Base-by-base conservation (phyloP, 2,113 vertebrate species). In the Agapornis roseicollis region DNA sequence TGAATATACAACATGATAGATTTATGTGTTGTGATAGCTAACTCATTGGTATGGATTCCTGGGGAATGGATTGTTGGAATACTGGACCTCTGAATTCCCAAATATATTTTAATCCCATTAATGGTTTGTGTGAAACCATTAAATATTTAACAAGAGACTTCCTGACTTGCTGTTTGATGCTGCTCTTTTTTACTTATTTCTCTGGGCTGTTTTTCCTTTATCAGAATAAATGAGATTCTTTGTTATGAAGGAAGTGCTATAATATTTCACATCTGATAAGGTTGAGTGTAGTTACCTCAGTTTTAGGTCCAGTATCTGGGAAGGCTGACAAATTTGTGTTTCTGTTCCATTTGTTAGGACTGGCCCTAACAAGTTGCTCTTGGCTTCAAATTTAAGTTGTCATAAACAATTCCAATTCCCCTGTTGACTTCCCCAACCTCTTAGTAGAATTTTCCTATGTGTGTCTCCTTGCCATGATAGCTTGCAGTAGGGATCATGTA, bases 351-450 rank as follows among this genome's bases (percentile, higher is more conserved):
- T 95, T 84, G 80, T 92, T 95, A 87, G 88, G 86, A 95, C 96
- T 93, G 90, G 93, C 90, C 92, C 70, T 92, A 94, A 93, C 92
- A 95, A 96, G 94, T 95, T 94, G 90, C 80, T 96, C 83, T 96
- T 96, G 96, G 96, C 93, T 94, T 95, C 90, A 84, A 64, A 85
- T 94, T 96, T 80, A 74, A 90, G 85, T 94, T 96, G 96, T 96
- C 94, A 77, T 92, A 96, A 96, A 95, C 93, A 95, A 96, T 94
- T 96, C 92, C 29, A 4, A 86, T 95, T 96, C 41, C 85, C 65
- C 27, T 90, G 80, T 80, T 95, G 94, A 95, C 72, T 90, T 95
- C 80, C 65, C 80, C 61, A 92, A 10, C 61, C 78, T 95, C 93
- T 92, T 88, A 96, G 83, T 58, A 92, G 94, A 92, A 92, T 96